Base-by-base conservation (phyloP, 1,140 invertebrate species). In the Choristoneura fumiferana region DNA sequence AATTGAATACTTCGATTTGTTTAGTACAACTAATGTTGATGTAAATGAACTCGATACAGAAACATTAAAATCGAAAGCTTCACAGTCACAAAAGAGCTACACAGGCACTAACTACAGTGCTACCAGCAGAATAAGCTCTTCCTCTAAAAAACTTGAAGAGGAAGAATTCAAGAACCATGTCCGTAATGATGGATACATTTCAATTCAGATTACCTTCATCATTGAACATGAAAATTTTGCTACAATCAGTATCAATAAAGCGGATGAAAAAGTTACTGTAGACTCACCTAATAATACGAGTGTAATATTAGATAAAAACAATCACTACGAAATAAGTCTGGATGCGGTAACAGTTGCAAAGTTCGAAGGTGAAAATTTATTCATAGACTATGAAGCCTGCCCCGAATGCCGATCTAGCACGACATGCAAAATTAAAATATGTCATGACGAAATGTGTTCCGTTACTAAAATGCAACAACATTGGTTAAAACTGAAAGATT, bases 161-260 rank as follows among this genome's bases (percentile, higher is more conserved):
- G 62, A 69, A 37, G 59, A 63, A 39, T 59, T 43, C 14, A 63
- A 53, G 18, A 35, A 63, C 36, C 59, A 60, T 6, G 53, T 55
- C 58, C 55, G 72, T 39, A 67, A 55, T 9, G 90, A 91, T 65
- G 84, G 81, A 35, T 91, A 91, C 69, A 72, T 91, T 52, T 90
- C 87, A 43, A 69, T 91, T 52, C 68, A 90, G 55, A 73, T 91
- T 52, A 84, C 73, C 61, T 89, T 81, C 68, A 85, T 82, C 18
- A 70, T 89, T 49, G 91, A 92, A 65, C 91, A 92, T 81, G 71
- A 80, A 33, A 89, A 91, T 70, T 92, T 91, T 67, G 85, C 91
- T 8, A 89, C 84, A 2, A 80, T 92, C 10, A 81, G 76, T 34
- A 84, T 90, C 56, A 84, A 91, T 67, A 84, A 77, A 70, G 67